phyloP scores from a whole-genome alignment of 2,113 vertebrate genomes.

The Eclectus roratus region DNA sequence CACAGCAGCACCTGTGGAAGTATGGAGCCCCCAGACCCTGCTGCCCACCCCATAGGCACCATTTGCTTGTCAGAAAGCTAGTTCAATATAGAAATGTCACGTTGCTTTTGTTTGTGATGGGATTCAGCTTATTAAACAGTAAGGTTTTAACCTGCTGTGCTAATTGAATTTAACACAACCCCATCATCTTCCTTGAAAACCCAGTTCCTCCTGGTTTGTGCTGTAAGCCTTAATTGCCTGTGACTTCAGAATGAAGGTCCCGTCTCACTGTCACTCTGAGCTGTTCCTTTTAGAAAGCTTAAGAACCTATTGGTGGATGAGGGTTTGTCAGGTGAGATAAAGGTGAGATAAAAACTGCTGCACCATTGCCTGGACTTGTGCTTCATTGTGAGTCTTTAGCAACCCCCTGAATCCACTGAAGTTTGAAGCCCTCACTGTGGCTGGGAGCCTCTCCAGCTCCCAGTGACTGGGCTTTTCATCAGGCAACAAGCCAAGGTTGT shows the following conservation, averaged over 20 bases:
- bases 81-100: background rate
- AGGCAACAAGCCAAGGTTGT: background rate
- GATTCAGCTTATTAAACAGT: background rate
- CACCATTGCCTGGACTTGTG: background rate
- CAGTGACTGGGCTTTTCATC: background rate
- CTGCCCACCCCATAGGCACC: background rate
- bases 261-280: background rate
- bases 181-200: background rate
- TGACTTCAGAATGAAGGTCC: background rate
- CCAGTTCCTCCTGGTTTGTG: background rate
- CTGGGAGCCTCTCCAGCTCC: conserved; percentile 30
- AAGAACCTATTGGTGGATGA: background rate
- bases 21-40: background rate
- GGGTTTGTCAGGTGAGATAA: background rate
- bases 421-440: background rate
- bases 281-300: background rate
- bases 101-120: background rate
- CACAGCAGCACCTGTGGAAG: background rate
- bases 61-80: background rate
- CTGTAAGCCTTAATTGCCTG: background rate
- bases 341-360: background rate
- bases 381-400: background rate
- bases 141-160: background rate
- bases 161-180: background rate
- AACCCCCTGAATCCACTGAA: background rate